These are phyloP conservation scores for Hydractinia symbiolongicarpus DNA, from an alignment of 30 jellyfish, hydroid and myxozoan species.

Conservation along the genomic window DNA sequence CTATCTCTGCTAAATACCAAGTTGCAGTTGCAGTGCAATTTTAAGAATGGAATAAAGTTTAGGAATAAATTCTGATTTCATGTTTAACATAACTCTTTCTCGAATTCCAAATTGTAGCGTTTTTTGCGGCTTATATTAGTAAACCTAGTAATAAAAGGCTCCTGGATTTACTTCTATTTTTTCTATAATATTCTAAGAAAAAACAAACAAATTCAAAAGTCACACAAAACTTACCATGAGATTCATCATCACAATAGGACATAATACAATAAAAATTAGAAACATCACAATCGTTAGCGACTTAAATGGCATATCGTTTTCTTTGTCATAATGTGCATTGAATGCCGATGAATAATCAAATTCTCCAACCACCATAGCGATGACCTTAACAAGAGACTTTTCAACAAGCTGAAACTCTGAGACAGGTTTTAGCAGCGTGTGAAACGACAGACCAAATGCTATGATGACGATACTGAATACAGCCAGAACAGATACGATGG, in stretches of 20 bases:
- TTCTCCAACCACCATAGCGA: conserved; percentile 75
- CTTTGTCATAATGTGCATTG: background rate
- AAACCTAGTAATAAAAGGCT: background rate
- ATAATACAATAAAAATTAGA: background rate
- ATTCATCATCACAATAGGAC: conserved; percentile 48
- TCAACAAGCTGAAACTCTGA: conserved; percentile 38
- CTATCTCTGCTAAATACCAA: too few relatives aligned
- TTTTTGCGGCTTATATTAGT: too few relatives aligned
- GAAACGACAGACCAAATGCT: conserved; percentile 47
- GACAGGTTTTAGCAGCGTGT: conserved; percentile 41
- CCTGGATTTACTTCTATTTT: background rate
- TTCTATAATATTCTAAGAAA: background rate
- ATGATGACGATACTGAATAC: conserved; percentile 42
- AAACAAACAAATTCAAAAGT: background rate
- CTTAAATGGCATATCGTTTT: background rate
- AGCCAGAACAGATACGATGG: conserved; percentile 35
- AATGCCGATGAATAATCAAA: conserved; percentile 38
- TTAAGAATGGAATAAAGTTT: background rate
- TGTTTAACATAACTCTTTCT: background rate
- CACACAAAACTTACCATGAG: conserved; percentile 59
- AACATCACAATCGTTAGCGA: conserved; percentile 2
- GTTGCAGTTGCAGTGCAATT: background rate
- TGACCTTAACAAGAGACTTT: conserved; percentile 23
- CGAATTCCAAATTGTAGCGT: too few relatives aligned
- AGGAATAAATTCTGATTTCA: background rate